Base-by-base conservation (phyloP, 2,888 invertebrate species). In the Gisinianus flammeolus region DNA sequence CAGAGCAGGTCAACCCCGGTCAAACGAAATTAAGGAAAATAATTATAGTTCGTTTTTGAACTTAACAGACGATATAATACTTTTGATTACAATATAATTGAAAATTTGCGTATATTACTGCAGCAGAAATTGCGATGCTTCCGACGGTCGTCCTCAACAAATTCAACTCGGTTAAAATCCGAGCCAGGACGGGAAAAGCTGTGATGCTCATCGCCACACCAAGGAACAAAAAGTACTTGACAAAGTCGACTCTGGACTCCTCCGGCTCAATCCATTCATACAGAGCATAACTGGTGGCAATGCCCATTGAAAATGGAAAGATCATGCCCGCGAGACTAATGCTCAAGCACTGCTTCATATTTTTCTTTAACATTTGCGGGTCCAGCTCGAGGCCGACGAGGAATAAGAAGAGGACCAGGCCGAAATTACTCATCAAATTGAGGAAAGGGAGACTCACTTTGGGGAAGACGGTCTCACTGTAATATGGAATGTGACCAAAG, bases 191-290 rank as follows among this genome's bases (percentile, higher is more conserved):
- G 1, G 81, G 81, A 52, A 82, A 82, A 12, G 82, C 82, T 5
- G 82, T 82, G 19, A 82, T 82, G 22, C 81, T 75, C 80, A 82
- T 82, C 4, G 80, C 80, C 0, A 82, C 82, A 3, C 82, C 82
- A 28, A 82, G 75, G 44, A 82, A 82, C 0, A 82, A 66, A 16
- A 81, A 79, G 33, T 82, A 82, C 28, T 77, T 82, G 0, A 66
- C 62, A 54, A 82, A 82, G 8, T 75, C 70, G 12, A 71, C 77
- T n/a, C 54, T 56, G 22, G 77, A 77, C 6, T n/a, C 26, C 4
- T 30, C 35, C 0, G 81, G 80, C 52, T 82, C 82, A 28, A 82
- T 69, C 19, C 66, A 77, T 22, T 69, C 19, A 72, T 79, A 80
- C 0, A 82, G 54, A 12, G 77, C 75, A 74, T 78, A 82, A 16